phyloP scores from a whole-genome alignment of 2,113 vertebrate genomes.

The Gavia stellata region DNA sequence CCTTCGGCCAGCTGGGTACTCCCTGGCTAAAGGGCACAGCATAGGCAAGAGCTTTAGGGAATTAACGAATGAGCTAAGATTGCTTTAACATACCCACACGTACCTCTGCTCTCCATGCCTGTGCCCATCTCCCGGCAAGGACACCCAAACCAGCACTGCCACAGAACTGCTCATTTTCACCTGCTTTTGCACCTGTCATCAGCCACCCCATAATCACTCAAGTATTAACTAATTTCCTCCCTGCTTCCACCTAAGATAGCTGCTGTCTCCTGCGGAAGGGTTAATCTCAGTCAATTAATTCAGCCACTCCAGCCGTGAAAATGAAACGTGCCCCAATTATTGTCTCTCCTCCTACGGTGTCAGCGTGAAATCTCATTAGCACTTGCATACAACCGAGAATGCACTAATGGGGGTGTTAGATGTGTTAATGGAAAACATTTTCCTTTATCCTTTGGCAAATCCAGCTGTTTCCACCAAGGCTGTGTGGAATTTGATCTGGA shows the following conservation, averaged over 20 bases:
- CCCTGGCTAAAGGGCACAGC: neutral
- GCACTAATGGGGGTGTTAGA: neutral
- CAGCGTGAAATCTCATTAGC: slow-evolving; percentile 33
- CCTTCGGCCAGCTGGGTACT: accelerated
- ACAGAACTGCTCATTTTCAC: neutral
- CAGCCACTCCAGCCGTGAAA: neutral
- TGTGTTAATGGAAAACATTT: slow-evolving; percentile 42
- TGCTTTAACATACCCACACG: neutral
- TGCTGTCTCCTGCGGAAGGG: neutral
- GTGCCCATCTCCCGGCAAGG: neutral
- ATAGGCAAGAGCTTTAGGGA: neutral
- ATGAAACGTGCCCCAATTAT: neutral
- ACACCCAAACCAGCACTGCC: accelerated
- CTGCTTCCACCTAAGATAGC: neutral
- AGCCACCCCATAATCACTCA: neutral
- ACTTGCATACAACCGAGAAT: neutral
- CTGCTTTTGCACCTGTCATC: neutral
- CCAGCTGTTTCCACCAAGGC: neutral
- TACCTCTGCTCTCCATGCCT: neutral
- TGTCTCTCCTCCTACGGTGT: neutral
- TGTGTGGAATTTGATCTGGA: neutral
- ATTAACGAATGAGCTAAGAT: accelerated
- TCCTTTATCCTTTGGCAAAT: neutral
- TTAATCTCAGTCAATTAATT: slow-evolving; percentile 12
- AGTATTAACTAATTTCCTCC: neutral